Evolutionary conservation across 2,113 vertebrate genomes (phyloP).

Genomic region (Mirza zaza): DNA sequence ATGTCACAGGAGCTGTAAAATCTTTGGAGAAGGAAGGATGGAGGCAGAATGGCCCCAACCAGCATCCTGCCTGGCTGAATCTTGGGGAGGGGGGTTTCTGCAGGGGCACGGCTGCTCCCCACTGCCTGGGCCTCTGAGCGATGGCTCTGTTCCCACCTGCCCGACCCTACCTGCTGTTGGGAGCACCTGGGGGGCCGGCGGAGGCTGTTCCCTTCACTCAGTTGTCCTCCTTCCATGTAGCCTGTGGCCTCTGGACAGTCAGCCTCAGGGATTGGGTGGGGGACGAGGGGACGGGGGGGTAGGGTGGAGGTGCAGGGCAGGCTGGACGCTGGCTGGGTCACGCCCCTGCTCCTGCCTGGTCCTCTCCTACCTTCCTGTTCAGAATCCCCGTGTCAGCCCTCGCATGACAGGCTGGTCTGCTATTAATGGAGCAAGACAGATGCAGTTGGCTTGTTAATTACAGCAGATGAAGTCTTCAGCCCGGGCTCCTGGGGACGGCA

Average conservation of each 20-base stretch:
- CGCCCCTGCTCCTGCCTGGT: neutral
- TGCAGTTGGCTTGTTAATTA: slow-evolving; percentile 67
- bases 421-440: slow-evolving; percentile 75
- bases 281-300: accelerated
- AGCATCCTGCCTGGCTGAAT: neutral
- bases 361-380: neutral
- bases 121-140: no score
- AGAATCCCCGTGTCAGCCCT: neutral
- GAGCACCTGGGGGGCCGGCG: neutral
- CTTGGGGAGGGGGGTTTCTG: neutral
- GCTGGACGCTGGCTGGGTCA: no score
- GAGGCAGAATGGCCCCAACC: neutral
- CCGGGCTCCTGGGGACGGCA: neutral
- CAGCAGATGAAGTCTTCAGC: slow-evolving; percentile 14
- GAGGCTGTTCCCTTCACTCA: neutral
- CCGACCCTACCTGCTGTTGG: accelerated
- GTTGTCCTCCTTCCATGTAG: neutral
- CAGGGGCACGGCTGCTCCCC: neutral
- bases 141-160: neutral
- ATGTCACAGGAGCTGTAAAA: accelerated
- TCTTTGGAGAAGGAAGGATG: neutral
- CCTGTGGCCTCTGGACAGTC: neutral
- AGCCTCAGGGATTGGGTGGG: neutral
- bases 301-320: neutral
- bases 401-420: neutral